Conservation (phyloP, 1,140 invertebrate genomes). For the Carcinoscorpius rotundicauda region DNA sequence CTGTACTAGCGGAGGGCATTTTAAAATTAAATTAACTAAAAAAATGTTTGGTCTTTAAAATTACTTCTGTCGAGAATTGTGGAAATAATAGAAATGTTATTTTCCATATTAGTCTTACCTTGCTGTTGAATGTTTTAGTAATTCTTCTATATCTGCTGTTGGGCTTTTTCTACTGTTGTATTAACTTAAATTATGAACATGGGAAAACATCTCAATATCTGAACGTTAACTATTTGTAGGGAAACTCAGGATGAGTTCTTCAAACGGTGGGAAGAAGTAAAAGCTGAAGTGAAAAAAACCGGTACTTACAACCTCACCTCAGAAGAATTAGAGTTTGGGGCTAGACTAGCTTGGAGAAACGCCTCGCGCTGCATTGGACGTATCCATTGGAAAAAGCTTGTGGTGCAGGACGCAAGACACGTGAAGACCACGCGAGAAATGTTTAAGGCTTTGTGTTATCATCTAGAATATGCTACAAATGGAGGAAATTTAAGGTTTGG, state of each 20-base stretch:
- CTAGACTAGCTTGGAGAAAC: constrained; percentile 41
- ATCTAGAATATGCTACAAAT: constrained; percentile 38
- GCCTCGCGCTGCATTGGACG: constrained; percentile 40
- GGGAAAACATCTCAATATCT: no score
- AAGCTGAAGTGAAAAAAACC: constrained; percentile 38
- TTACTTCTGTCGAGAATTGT: no score
- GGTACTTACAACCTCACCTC: constrained; percentile 38
- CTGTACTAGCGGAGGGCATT: no score
- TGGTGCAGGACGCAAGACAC: constrained; percentile 35
- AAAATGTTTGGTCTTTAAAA: no score
- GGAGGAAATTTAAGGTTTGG: constrained; percentile 37
- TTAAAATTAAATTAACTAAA: no score
- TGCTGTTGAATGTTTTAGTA: no score
- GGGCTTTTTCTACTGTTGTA: no score
- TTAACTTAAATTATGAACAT: no score
- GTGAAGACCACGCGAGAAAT: constrained; percentile 34
- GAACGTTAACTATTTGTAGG: no score
- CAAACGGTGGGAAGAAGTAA: constrained; percentile 57
- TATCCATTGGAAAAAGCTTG: constrained; percentile 42
- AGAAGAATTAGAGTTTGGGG: constrained; percentile 38
- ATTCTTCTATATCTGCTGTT: no score
- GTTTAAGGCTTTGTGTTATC: constrained; percentile 37
- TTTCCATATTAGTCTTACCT: no score
- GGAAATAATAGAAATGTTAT: no score
- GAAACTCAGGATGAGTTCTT: constrained; percentile 27